phyloP scores from a whole-genome alignment of 2,797 vertebrate species.

The Epinephelus awoara region DNA sequence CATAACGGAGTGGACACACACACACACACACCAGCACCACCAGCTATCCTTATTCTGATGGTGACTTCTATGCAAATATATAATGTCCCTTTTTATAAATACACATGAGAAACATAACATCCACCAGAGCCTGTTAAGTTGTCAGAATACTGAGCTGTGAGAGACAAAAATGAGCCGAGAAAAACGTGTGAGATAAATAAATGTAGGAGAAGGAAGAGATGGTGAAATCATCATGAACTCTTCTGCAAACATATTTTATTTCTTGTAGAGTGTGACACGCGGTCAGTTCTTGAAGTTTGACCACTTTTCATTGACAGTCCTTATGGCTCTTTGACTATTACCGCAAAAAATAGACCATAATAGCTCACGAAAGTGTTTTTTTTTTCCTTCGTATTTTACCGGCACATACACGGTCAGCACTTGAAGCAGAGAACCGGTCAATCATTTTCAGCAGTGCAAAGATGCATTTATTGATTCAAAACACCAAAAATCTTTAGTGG shows the following conservation, averaged over 20 bases:
- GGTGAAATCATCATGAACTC: slow-evolving; percentile 11
- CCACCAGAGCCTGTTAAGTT: slow-evolving; percentile 21
- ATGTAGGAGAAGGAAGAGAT: background rate
- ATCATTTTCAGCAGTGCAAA: slow-evolving; percentile 41
- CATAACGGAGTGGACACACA: slow-evolving; percentile 36
- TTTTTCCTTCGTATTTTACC: slow-evolving; percentile 26
- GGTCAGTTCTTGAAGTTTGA: slow-evolving; percentile 20
- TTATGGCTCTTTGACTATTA: slow-evolving; percentile 13
- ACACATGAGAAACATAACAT: slow-evolving; percentile 33
- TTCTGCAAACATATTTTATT: slow-evolving; percentile 31
- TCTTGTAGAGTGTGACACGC: background rate
- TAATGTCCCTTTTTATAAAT: slow-evolving; percentile 39
- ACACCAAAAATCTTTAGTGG: slow-evolving; percentile 36
- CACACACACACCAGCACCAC: background rate
- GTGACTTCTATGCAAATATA: slow-evolving; percentile 21
- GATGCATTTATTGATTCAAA: slow-evolving; percentile 68
- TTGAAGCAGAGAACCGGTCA: slow-evolving; percentile 33
- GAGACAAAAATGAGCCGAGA: slow-evolving; percentile 14
- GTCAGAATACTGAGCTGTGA: slow-evolving; percentile 27
- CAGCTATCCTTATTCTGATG: slow-evolving; percentile 25
- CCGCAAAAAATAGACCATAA: slow-evolving; percentile 2
- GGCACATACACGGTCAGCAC: background rate
- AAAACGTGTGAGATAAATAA: slow-evolving; percentile 22
- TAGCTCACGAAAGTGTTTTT: slow-evolving; percentile 24
- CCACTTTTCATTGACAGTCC: slow-evolving; percentile 13